Percentiles rank a stretch among this genome's conserved stretches.
Evolutionary conservation across 2,113 vertebrate genomes (phyloP).

Genomic region (Condylura cristata): DNA sequence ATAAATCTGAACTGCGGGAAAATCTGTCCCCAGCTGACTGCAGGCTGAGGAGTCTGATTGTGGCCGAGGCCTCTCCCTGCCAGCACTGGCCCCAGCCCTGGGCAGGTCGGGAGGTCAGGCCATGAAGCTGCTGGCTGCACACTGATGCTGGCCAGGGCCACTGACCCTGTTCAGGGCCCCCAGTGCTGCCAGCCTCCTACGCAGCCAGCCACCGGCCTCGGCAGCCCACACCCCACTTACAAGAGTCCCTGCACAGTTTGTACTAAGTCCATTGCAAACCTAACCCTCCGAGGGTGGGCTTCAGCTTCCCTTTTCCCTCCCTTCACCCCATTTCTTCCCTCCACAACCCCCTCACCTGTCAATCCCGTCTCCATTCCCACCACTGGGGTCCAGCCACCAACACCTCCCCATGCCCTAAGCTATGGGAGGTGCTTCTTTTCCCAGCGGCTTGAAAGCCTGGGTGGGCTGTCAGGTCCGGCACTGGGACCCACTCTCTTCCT

Average conservation of each 20-base stretch:
- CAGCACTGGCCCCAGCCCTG: neutral
- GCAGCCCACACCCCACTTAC: neutral
- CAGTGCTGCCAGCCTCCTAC: neutral
- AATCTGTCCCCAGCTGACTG: neutral
- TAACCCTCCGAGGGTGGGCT: neutral
- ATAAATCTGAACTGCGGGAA: slow-evolving; percentile 42
- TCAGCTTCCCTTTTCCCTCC: neutral
- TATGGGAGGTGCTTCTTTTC: neutral
- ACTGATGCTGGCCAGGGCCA: neutral
- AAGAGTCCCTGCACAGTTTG: too few relatives aligned
- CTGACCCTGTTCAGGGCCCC: neutral
- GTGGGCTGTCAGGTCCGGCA: neutral
- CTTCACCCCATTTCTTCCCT: neutral
- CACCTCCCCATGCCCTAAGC: neutral
- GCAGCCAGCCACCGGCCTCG: neutral
- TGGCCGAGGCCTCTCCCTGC: neutral
- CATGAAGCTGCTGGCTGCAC: neutral
- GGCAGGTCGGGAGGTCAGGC: neutral
- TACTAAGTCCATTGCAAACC: neutral
- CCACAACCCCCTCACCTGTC: neutral
- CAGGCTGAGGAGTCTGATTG: neutral
- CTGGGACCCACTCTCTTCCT: neutral
- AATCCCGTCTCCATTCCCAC: neutral
- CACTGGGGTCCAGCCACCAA: neutral
- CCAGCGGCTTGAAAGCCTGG: neutral